These are phyloP conservation scores for Callithrix jacchus DNA, from an alignment of 2,113 vertebrate genomes.

Conservation along the genomic window DNA sequence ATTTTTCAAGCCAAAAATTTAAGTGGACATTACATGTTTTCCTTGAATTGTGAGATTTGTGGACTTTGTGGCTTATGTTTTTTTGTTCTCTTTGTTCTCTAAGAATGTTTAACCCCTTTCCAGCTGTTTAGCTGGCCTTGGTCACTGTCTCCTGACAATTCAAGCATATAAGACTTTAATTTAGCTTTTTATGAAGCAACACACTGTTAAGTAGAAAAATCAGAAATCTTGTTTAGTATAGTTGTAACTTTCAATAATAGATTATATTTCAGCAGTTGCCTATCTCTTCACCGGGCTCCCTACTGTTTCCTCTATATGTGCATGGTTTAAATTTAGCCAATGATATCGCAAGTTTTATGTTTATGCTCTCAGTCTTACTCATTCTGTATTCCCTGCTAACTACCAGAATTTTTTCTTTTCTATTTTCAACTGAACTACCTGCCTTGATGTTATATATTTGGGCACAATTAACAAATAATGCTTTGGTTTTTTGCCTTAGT, in stretches of 20 bases:
- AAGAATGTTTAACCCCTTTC: background rate
- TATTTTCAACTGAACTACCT: background rate
- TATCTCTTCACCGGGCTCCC: background rate
- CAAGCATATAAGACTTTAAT: background rate
- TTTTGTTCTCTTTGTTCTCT: background rate
- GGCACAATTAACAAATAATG: background rate
- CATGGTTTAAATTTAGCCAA: background rate
- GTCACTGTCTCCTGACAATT: background rate
- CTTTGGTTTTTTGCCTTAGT: background rate
- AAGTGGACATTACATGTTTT: background rate
- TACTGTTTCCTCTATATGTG: background rate
- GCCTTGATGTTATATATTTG: background rate
- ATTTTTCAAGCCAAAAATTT: background rate
- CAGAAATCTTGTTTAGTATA: background rate
- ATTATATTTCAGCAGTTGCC: background rate
- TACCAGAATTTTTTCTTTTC: background rate
- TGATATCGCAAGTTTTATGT: background rate
- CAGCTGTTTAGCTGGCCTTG: background rate
- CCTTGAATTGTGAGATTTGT: background rate
- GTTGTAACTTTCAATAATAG: background rate
- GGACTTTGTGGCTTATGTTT: too few species aligned
- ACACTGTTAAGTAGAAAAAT: background rate
- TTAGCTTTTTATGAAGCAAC: background rate
- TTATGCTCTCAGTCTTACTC: background rate
- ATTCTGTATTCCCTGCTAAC: background rate